Percentiles rank a stretch among this genome's conserved stretches.
Conservation (phyloP, 2,113 vertebrate species). For the Scomber japonicus region DNA sequence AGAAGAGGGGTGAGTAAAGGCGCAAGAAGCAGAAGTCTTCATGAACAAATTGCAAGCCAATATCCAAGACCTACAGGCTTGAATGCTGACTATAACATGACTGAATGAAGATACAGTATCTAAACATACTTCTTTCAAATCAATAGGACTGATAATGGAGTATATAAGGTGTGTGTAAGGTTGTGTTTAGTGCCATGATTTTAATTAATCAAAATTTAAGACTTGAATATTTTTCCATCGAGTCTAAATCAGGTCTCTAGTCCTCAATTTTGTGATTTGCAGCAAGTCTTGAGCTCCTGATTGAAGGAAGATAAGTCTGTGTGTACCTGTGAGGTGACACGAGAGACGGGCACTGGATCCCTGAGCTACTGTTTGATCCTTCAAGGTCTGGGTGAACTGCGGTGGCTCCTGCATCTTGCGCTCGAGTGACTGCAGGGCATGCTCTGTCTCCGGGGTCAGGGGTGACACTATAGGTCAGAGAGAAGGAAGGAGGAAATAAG, state of each 20-base stretch:
- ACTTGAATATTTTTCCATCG: too few relatives aligned
- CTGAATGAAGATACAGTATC: too few relatives aligned
- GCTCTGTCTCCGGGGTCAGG: constrained; percentile 73
- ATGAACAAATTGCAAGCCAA: not conserved
- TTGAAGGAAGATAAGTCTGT: not conserved
- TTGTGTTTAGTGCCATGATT: too few relatives aligned
- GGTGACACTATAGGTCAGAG: constrained; percentile 43
- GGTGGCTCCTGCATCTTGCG: constrained; percentile 75
- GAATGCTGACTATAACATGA: not conserved
- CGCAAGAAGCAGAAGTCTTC: not conserved
- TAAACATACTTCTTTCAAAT: too few relatives aligned
- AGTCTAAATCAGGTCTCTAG: too few relatives aligned
- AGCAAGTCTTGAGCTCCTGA: not conserved
- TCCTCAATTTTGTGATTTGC: too few relatives aligned
- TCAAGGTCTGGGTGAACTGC: constrained; percentile 65
- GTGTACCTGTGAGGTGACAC: constrained; percentile 80
- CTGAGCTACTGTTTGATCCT: constrained; percentile 63
- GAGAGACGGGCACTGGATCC: constrained; percentile 74
- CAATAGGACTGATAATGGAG: not conserved
- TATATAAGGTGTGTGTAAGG: not conserved
- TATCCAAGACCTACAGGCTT: not conserved
- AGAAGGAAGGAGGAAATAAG: not conserved
- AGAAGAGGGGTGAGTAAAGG: not conserved
- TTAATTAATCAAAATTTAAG: too few relatives aligned
- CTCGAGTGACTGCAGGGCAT: constrained; percentile 76